A percentile compares a stretch with the other conserved stretches of the same genome.
Conservation (phyloP, 2,113 vertebrate species). For the Xenotilapia longispinis region DNA sequence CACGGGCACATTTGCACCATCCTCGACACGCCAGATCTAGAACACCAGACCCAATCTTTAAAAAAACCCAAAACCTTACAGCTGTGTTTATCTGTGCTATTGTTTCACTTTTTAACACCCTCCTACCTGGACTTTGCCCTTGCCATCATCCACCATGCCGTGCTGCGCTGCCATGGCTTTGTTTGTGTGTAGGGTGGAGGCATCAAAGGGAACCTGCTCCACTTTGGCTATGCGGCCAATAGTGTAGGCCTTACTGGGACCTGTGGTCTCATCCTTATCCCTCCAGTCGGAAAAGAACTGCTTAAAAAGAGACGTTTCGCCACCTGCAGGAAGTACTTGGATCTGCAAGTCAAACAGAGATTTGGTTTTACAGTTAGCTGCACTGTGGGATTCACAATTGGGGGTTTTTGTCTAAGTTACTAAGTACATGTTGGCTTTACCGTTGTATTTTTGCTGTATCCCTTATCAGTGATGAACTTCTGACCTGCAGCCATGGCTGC, state of each 20-base stretch:
- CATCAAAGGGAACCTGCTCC: conserved; percentile 70
- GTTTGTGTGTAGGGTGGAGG: conserved; percentile 67
- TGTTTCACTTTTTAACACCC: background rate
- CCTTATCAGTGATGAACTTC: conserved; percentile 71
- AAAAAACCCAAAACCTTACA: rapidly evolving
- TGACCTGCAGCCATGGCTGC: conserved; percentile 68
- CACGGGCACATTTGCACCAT: conserved; percentile 46
- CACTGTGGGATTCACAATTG: background rate
- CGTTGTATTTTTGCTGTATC: conserved; percentile 66
- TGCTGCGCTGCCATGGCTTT: conserved; percentile 76
- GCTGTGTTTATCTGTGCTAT: too few species aligned
- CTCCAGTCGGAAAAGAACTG: conserved; percentile 78
- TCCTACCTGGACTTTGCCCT: conserved; percentile 71
- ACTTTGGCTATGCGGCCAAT: conserved; percentile 69
- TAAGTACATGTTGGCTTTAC: conserved; percentile 14
- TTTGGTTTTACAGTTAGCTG: background rate
- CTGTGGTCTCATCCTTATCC: conserved; percentile 68
- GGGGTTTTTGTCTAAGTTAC: background rate
- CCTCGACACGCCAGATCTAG: conserved; percentile 75
- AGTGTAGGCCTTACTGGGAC: conserved; percentile 64
- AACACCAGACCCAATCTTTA: background rate
- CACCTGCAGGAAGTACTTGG: conserved; percentile 72
- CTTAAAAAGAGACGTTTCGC: conserved; percentile 72
- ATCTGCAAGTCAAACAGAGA: conserved; percentile 44
- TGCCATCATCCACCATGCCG: conserved; percentile 76